Evolutionary conservation across 2,888 invertebrate species (phyloP), one percentile per base, ranked within the genome.

Genomic region (Mamestra brassicae): DNA sequence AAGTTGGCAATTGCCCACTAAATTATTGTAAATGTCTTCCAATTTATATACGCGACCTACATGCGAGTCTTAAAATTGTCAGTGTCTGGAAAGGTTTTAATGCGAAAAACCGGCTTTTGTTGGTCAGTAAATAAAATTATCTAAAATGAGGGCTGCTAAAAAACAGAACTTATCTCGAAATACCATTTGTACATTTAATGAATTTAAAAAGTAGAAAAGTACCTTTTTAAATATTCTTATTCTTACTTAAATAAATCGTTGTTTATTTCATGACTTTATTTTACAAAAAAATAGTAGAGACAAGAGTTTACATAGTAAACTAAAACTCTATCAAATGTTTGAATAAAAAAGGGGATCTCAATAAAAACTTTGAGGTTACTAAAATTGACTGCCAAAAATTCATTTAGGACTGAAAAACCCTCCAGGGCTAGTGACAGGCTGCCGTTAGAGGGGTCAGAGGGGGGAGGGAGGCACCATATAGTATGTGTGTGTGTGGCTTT

Each of bases 1-100:
- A 87, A 76, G 68, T 80, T 86, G 81, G 78, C 79, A 80, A 71
- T 79, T 82, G 64, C 65, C 76, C 76, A 87, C 76, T 72, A 86
- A 85, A 87, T 85, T 85, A 81, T 85, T 81, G 71, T 84, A 64
- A 86, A 84, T 87, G 78, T 80, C 84, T 76, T 74, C 52, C 74
- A 80, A 81, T 85, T 83, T 86, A 78, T 78, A 72, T 34, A 78
- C 58, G 57, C 73, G 71, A 73, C 61, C 71, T 74, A 69, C 73
- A 50, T 57, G 61, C 57, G 71, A 75, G 80, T 78, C 85, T 85
- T 17, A 42, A 47, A 64, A 42, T 74, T 47, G 7, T 60, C 58
- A 64, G 63, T 65, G 58, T n/a, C 57, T 62, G 55, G 15, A 38
- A 72, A 64, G 36, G 50, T 63, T 76, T 77, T 42, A 81, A 84